Conservation (phyloP, 2,797 vertebrate species). For the Sebastes dallii region DNA sequence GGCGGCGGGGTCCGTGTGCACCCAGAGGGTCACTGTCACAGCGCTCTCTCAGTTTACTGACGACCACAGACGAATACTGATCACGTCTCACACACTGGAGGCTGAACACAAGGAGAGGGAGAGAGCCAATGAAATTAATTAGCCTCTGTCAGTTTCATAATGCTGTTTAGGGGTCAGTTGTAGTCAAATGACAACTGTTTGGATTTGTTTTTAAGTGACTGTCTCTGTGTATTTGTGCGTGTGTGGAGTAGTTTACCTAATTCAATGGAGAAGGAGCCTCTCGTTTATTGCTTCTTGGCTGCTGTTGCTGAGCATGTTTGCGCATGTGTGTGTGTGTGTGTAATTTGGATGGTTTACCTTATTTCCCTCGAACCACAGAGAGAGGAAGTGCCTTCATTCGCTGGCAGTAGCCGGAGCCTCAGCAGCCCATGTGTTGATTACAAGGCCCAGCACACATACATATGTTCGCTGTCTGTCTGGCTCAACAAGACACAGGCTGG, state of each 20-base stretch:
- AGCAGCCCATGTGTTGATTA: conserved; percentile 67
- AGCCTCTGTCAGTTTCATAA: conserved; percentile 28
- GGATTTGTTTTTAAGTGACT: conserved; percentile 2
- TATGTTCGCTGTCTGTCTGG: conserved; percentile 71
- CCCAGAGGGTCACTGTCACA: conserved; percentile 57
- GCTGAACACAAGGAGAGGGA: not conserved
- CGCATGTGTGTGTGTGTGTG: not conserved
- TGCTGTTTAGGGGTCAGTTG: conserved; percentile 32
- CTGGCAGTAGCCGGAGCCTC: conserved; percentile 36
- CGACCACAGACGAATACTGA: conserved; percentile 57
- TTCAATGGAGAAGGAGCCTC: conserved; percentile 10
- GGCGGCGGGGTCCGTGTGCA: conserved; percentile 35
- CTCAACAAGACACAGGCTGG: conserved; percentile 58
- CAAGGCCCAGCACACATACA: conserved; percentile 66
- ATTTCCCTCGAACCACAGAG: not conserved
- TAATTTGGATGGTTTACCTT: conserved; percentile 42
- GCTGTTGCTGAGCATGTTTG: conserved; percentile 5
- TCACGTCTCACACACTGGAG: conserved; percentile 35
- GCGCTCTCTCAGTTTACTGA: conserved; percentile 43
- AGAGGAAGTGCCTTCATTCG: not conserved
- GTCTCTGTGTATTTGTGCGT: not conserved
- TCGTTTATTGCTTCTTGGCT: conserved; percentile 17
- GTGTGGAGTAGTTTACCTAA: conserved; percentile 18
- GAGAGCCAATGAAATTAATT: conserved; percentile 55
- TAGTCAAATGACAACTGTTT: conserved; percentile 30